Evolutionary conservation across 1,140 invertebrate genomes (phyloP).

Genomic region (Camponotus vicinus): DNA sequence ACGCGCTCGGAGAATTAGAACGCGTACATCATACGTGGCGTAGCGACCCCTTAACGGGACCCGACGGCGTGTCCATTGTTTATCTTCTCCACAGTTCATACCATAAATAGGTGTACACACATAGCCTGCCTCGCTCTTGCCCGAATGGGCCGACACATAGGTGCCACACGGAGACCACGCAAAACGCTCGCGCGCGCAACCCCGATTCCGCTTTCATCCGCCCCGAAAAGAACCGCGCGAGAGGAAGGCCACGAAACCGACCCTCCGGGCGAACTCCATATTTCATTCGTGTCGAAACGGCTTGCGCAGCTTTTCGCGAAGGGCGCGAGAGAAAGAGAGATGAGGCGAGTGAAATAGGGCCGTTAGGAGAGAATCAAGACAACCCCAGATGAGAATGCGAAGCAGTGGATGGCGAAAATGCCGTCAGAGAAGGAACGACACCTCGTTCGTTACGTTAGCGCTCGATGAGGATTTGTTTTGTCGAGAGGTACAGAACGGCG

Average conservation of each 20-base stretch:
- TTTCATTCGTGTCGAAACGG: conserved; percentile 62
- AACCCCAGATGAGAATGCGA: conserved; percentile 25
- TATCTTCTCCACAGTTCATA: conserved; percentile 63
- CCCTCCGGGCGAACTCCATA: conserved; percentile 25
- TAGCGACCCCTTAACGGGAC: conserved; percentile 55
- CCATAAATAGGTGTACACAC: conserved; percentile 68
- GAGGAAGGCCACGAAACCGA: not conserved
- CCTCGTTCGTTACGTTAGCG: conserved; percentile 54
- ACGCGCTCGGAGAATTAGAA: conserved; percentile 9
- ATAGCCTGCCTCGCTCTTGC: conserved; percentile 39
- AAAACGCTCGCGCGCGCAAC: conserved; percentile 28
- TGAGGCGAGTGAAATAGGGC: conserved; percentile 46
- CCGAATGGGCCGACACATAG: conserved; percentile 29
- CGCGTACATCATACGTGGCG: conserved; percentile 23
- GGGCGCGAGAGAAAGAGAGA: not conserved
- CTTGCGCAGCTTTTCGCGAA: conserved; percentile 18
- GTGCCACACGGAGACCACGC: conserved; percentile 51
- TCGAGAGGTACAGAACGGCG: conserved; percentile 10
- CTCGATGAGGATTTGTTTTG: conserved; percentile 48
- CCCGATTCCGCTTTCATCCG: conserved; percentile 29
- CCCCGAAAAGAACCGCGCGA: conserved; percentile 51
- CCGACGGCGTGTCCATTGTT: conserved; percentile 65
- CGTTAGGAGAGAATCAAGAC: conserved; percentile 38
- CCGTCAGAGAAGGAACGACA: conserved; percentile 29
- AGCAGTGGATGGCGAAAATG: not conserved